Conservation (phyloP, 2,888 invertebrate species). For the Panorpa germanica region DNA sequence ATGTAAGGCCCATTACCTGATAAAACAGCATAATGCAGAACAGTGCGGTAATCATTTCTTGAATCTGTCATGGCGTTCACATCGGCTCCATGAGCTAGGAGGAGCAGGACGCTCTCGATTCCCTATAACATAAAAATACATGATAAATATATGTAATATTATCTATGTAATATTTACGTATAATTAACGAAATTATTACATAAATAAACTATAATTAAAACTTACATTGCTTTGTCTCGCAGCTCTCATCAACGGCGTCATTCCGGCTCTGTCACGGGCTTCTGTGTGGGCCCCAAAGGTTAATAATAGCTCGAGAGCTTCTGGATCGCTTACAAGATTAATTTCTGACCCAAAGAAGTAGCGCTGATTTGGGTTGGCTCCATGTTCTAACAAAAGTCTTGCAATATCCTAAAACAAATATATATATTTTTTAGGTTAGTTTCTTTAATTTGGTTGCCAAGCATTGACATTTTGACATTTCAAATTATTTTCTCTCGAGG, state of each 20-base stretch:
- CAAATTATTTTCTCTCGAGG: background rate
- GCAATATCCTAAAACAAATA: constrained; percentile 32
- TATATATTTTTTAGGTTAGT: background rate
- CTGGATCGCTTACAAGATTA: constrained; percentile 65
- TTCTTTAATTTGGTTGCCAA: background rate
- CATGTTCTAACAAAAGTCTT: constrained; percentile 54
- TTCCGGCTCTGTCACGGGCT: constrained; percentile 65
- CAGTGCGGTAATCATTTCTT: constrained; percentile 73
- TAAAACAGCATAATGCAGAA: constrained; percentile 74
- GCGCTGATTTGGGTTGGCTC: constrained; percentile 80
- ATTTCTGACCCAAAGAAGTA: constrained; percentile 85
- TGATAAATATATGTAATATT: constrained; percentile 1
- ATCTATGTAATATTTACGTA: constrained; percentile 3
- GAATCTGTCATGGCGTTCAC: constrained; percentile 72
- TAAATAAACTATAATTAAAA: constrained; percentile 7
- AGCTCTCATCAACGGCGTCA: constrained; percentile 84
- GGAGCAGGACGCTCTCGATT: constrained; percentile 51
- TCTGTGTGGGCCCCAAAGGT: constrained; percentile 79
- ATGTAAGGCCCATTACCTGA: constrained; percentile 41
- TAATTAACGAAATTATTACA: constrained; percentile 1
- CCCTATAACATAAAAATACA: constrained; percentile 29
- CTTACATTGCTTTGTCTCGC: constrained; percentile 55
- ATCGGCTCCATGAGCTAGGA: constrained; percentile 66
- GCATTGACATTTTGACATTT: background rate
- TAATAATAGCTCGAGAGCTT: constrained; percentile 63